Evolutionary conservation across 2,888 invertebrate species (phyloP), one percentile per base, ranked within the genome.

Genomic region (Ypsolopha sequella): DNA sequence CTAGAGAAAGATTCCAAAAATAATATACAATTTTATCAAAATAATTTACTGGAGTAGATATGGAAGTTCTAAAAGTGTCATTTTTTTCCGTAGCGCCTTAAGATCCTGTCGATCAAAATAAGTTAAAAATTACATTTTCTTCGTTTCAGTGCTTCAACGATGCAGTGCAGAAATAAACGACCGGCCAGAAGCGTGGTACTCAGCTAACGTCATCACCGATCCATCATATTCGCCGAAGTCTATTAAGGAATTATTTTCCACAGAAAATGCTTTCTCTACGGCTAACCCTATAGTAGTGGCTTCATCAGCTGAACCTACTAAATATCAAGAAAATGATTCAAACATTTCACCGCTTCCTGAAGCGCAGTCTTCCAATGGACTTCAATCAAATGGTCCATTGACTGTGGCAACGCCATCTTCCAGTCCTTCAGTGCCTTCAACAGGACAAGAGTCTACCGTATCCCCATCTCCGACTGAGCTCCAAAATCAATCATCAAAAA

Each of bases 81-180:
- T n/a, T n/a, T n/a, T n/a, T n/a, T n/a, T n/a, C n/a, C n/a, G n/a
- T n/a, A n/a, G n/a, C n/a, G n/a, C 24, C 24, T 24, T 24, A 24
- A 24, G 24, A 24, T 24, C 24, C 24, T 24, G 24, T 24, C 24
- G 24, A 24, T 24, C 2, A 38, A 36, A 8, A 11, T 14, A 39
- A 36, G 6, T 36, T 35, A 39, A 41, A 11, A 41, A 34, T 41
- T n/a, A 14, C 36, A 36, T 2, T 50, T 34, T 52, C 50, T 51
- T 54, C 9, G n/a, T 80, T 81, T 36, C 80, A 86, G 85, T 84
- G 69, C 71, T 84, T 71, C 78, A 81, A 75, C 70, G 76, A 69
- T 78, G 81, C 66, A 73, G 71, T 76, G 79, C 80, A 57, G 73
- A 80, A 65, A 68, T 70, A 33, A 67, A 70, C 52, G 64, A 69